Evolutionary conservation across 2,888 invertebrate genomes (phyloP), one percentile per base, ranked within the genome.

Genomic region (Ichneumoninae sp.): DNA sequence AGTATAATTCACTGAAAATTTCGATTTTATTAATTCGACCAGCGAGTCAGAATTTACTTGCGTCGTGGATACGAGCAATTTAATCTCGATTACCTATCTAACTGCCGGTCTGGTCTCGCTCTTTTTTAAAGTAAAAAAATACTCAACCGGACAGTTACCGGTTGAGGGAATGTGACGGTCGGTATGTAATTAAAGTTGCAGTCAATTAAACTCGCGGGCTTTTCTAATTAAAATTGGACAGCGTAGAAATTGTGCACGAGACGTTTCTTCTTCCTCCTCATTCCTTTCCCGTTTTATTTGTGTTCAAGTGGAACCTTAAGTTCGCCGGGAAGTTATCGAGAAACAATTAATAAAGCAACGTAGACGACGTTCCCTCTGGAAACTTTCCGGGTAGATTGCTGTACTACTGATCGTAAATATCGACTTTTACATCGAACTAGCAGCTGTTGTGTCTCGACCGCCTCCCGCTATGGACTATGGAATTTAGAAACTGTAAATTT

Each of bases 191-290:
- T 71, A 71, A 70, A 81, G 65, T 81, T 52, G 30, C 70, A 76
- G 76, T 81, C 76, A 76, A 81, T 76, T 81, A 66, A 81, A 65
- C 63, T 66, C 33, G 52, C 40, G 54, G 70, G 63, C 63, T 81
- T 71, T 76, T 81, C 76, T 69, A 76, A 81, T 81, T 81, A 76
- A 81, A 81, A 26, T 65, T 52, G 76, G 47, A 69, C 69, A 33
- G 52, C 40, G 52, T 50, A 33, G 54, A 71, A 54, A 81, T 71
- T 76, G 30, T 66, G 40, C 76, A 22, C 44, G 44, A 57, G 54
- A 65, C 69, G 57, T 68, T 68, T 13, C 19, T 66, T 47, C 54
- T 68, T 57, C 60, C 16, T 16, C 33, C 74, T 63, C 65, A 19
- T 66, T 73, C 68, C 36, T 52, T 19, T 66, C 40, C 22, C 6